Base-by-base conservation (phyloP, 1,140 invertebrate species). In the Temnothorax curvispinosus region DNA sequence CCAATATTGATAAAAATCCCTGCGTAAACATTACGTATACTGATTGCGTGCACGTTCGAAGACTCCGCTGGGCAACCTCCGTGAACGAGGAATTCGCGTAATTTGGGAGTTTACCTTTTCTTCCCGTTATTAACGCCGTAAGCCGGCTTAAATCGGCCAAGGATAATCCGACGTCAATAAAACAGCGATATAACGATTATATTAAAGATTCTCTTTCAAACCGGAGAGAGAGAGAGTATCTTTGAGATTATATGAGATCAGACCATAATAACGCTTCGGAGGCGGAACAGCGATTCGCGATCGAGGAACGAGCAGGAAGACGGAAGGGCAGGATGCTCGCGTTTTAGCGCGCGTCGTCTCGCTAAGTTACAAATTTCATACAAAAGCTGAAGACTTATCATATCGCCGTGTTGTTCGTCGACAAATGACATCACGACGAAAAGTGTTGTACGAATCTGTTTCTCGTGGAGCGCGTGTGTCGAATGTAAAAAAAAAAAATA, bases 351-450 rank as follows among this genome's bases (percentile, higher is more conserved):
- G 50, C 52, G 58, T 86, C n/a, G 47, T 58, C 54, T 87, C 47
- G 62, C 77, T 67, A 80, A 84, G 35, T 80, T 87, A 64, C 27
- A 80, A 80, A 72, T 87, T 81, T 72, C 62, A 85, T 89, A 74
- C 50, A 85, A 89, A 87, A 84, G 64, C 81, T 62, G 54, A 89
- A 87, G 78, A 82, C 67, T 69, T 60, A 74, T 27, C 21, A 18
- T 44, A 64, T 87, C 76, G 35, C 2, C 52, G 27, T 32, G 27
- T 89, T 56, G 54, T 78, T 81, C 27, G 58, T 74, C 35, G 80
- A 71, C 54, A 76, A 74, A 52, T 13, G 38, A 50, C 44, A n/a
- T 60, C 52, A 81, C 56, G 75, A 81, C 76, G 50, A 82, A 84
- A 84, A 74, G 4, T 27, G 5, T 60, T 15, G 54, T 69, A 56